Conservation (phyloP, 2,797 vertebrate genomes). For the Parauchenoglanis ngamensis region DNA sequence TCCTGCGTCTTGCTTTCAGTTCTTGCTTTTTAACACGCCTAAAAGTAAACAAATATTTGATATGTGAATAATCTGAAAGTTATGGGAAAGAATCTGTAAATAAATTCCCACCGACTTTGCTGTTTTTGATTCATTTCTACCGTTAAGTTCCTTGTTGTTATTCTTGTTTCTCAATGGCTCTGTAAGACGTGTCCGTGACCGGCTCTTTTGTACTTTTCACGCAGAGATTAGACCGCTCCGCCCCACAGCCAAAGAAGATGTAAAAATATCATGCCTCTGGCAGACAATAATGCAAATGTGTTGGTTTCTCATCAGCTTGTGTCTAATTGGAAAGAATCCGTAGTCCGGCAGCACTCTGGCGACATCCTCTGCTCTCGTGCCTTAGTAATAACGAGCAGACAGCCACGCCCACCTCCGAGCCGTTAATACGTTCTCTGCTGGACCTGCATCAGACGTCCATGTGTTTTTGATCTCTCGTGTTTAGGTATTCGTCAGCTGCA, state of each 20-base stretch:
- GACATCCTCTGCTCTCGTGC: neutral
- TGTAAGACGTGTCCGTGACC: neutral
- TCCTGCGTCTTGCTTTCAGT: neutral
- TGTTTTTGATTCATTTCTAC: neutral
- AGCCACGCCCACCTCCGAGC: neutral
- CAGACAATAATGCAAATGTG: constrained; percentile 30
- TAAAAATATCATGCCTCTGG: neutral
- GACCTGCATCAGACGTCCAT: no score
- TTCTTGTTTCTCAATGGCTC: neutral
- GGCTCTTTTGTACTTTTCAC: neutral
- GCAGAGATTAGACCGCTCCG: neutral
- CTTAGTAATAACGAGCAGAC: neutral
- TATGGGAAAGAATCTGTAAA: neutral
- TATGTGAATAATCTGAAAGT: neutral
- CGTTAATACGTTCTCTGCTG: neutral
- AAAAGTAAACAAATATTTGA: neutral
- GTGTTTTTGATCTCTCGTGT: neutral
- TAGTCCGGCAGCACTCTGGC: no score
- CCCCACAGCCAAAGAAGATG: neutral
- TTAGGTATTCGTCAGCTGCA: constrained; percentile 97
- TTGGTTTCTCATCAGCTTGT: neutral
- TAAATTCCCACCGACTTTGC: neutral
- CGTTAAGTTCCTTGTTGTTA: neutral
- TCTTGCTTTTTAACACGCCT: neutral
- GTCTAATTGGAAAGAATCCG: neutral